These are phyloP conservation scores for Drosophila prolongata DNA, from an alignment of 2,888 invertebrate genomes.

Conservation along the genomic window DNA sequence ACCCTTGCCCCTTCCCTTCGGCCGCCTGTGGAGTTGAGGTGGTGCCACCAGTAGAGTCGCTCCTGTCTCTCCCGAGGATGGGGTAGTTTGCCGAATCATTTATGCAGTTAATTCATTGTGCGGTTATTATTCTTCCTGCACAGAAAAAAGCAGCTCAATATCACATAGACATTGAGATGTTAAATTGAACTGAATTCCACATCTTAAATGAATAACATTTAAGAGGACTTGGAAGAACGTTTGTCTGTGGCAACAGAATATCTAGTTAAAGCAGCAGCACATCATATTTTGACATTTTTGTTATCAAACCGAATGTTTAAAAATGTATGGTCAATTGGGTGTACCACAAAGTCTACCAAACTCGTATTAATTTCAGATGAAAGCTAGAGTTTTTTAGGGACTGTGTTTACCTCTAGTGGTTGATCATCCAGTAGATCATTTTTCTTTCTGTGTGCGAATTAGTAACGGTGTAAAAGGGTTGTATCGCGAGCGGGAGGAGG, in stretches of 20 bases:
- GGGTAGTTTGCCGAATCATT: conserved; percentile 56
- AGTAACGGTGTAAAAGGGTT: conserved; percentile 11
- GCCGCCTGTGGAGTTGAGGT: conserved; percentile 14
- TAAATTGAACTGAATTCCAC: not conserved
- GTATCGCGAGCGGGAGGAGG: not conserved
- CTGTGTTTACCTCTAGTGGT: too few species aligned
- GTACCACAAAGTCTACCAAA: too few species aligned
- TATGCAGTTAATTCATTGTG: conserved; percentile 76
- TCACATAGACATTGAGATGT: not conserved
- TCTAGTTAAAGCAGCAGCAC: too few species aligned
- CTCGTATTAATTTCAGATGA: too few species aligned
- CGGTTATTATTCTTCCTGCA: conserved; percentile 50
- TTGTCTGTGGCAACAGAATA: not conserved
- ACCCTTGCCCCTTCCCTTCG: conserved; percentile 10
- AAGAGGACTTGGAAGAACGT: not conserved
- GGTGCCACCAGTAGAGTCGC: conserved; percentile 35
- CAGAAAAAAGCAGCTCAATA: conserved; percentile 22
- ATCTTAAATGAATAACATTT: not conserved
- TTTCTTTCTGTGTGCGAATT: conserved; percentile 13
- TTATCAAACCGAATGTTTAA: too few species aligned
- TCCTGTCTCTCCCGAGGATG: conserved; percentile 39
- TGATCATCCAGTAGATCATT: too few species aligned
- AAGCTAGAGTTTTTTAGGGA: too few species aligned
- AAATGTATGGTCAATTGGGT: too few species aligned
- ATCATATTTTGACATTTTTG: too few species aligned